Conservation (phyloP, 1,140 invertebrate genomes). For the Sesamia nonagrioides region DNA sequence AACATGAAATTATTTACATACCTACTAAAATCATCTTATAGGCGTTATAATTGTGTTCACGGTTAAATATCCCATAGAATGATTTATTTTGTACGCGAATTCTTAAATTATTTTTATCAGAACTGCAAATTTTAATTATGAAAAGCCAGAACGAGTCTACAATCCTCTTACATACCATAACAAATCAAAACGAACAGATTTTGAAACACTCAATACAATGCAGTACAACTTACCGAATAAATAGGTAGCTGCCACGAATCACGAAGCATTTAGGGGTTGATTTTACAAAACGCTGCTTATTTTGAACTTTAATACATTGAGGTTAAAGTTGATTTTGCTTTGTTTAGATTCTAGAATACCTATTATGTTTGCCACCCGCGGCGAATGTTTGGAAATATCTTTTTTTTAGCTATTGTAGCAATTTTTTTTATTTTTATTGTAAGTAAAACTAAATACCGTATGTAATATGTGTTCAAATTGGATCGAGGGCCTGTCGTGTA, state of each 20-base stretch:
- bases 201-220: conserved; percentile 19
- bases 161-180: conserved; percentile 34
- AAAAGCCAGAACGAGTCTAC: background rate
- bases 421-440: conserved; percentile 61
- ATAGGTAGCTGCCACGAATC: conserved; percentile 38
- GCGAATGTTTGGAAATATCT: conserved; percentile 60
- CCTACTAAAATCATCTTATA: too few relatives aligned
- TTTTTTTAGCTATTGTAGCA: conserved; percentile 58
- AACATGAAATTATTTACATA: too few relatives aligned
- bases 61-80: too few relatives aligned
- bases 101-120: too few relatives aligned
- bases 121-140: too few relatives aligned
- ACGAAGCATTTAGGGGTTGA: background rate
- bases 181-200: conserved; percentile 43
- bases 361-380: conserved; percentile 63
- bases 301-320: background rate
- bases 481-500: conserved; percentile 50
- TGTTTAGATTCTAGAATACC: background rate
- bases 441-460: conserved; percentile 63
- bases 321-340: background rate
- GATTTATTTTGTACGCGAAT: too few relatives aligned
- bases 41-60: too few relatives aligned
- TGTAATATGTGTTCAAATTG: conserved; percentile 69
- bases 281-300: background rate
- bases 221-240: conserved; percentile 21